Percentiles rank a stretch among this genome's conserved stretches.
Evolutionary conservation across 2,797 vertebrate species (phyloP).

Genomic region (Enteromius unitaeniatus): DNA sequence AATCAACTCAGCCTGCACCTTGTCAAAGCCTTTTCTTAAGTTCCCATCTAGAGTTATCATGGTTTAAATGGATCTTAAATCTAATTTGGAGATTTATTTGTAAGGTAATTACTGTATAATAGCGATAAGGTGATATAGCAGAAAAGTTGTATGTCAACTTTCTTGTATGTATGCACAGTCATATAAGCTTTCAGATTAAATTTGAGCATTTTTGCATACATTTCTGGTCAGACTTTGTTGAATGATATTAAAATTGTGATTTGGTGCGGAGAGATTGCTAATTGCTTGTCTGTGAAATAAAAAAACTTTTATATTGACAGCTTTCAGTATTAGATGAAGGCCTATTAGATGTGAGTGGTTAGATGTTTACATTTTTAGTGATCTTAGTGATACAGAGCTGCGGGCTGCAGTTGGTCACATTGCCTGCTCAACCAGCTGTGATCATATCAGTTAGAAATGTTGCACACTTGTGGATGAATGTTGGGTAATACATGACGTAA

Average conservation of each 20-base stretch:
- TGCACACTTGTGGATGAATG: background rate
- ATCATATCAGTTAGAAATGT: conserved; percentile 9
- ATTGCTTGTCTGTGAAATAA: too few species aligned
- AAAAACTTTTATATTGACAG: too few species aligned
- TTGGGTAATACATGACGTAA: background rate
- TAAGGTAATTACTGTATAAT: background rate
- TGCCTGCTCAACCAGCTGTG: background rate
- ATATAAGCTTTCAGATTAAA: too few species aligned
- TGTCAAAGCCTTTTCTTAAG: background rate
- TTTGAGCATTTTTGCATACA: background rate
- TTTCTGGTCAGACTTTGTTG: background rate
- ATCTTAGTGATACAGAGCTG: background rate
- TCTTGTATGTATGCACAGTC: background rate
- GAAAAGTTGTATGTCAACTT: background rate
- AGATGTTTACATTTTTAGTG: background rate
- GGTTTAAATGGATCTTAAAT: background rate
- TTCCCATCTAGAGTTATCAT: background rate
- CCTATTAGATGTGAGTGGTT: background rate
- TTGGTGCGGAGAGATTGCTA: background rate
- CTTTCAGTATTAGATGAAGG: too few species aligned
- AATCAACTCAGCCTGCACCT: background rate
- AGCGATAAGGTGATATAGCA: background rate
- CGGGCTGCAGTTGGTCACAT: background rate
- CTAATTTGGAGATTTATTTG: background rate
- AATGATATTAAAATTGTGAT: background rate